phyloP scores from a whole-genome alignment of 2,113 vertebrate genomes.

The Ictalurus punctatus region DNA sequence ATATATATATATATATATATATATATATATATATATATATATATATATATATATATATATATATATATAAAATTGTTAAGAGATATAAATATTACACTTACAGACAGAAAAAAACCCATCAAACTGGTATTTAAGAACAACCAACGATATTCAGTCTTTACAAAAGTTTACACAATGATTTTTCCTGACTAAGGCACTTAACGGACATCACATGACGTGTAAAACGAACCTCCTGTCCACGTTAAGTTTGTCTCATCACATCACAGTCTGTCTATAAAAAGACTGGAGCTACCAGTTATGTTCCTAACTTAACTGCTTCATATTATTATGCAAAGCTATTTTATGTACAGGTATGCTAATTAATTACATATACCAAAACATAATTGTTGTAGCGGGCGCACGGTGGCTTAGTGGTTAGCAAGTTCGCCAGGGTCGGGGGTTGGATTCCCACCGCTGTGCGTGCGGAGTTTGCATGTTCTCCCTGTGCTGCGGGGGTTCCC shows the following conservation, averaged over 20 bases:
- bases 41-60: too few relatives aligned
- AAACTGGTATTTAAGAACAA: background rate
- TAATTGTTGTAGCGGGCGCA: background rate
- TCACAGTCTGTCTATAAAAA: background rate
- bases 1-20: too few relatives aligned
- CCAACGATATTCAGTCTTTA: background rate
- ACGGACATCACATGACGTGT: background rate
- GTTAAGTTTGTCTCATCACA: background rate
- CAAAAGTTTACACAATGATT: background rate
- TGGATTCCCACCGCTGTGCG: too few relatives aligned
- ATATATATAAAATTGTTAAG: background rate
- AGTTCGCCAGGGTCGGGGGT: too few relatives aligned
- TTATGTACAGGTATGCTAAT: background rate
- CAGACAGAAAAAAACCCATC: background rate
- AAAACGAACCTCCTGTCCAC: background rate
- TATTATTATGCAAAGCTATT: background rate
- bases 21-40: too few relatives aligned
- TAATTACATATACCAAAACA: background rate
- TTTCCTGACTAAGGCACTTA: constrained; percentile 45
- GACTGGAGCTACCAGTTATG: background rate
- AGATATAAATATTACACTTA: background rate
- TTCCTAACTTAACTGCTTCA: background rate
- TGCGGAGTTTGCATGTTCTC: too few relatives aligned
- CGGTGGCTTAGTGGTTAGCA: too few relatives aligned
- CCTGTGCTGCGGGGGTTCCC: too few relatives aligned